phyloP scores from a whole-genome alignment of 2,888 invertebrate genomes.

The Gonocerus acuteangulatus region DNA sequence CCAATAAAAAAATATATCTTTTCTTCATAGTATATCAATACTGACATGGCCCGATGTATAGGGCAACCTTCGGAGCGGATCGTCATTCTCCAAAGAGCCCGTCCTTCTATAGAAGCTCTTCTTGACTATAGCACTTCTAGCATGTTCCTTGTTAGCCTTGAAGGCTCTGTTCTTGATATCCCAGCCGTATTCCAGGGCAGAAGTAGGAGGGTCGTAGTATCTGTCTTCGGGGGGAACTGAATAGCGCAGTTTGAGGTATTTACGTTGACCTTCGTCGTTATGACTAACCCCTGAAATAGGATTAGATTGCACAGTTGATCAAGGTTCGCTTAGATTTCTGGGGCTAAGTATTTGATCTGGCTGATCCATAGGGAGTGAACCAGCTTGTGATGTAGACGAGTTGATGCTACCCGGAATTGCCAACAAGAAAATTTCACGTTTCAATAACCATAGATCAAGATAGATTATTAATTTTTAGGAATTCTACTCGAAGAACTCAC shows the following conservation, averaged over 20 bases:
- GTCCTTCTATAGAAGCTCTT: slow-evolving; percentile 30
- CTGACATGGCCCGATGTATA: slow-evolving; percentile 24
- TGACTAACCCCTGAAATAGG: slow-evolving; percentile 36
- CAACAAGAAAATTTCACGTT: too few relatives aligned
- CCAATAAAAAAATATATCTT: too few relatives aligned
- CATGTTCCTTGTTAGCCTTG: slow-evolving; percentile 28
- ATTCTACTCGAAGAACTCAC: too few relatives aligned
- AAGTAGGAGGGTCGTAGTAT: slow-evolving; percentile 30
- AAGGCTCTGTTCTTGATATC: slow-evolving; percentile 29
- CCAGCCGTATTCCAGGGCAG: slow-evolving; percentile 35
- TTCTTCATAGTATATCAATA: slow-evolving; percentile 20
- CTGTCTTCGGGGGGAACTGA: slow-evolving; percentile 27
- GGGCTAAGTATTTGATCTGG: neutral
- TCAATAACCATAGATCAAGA: too few relatives aligned
- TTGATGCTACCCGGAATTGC: too few relatives aligned
- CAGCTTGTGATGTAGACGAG: too few relatives aligned
- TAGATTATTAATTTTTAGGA: too few relatives aligned
- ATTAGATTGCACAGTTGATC: too few relatives aligned
- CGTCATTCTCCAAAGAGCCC: slow-evolving; percentile 32
- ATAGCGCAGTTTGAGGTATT: slow-evolving; percentile 33
- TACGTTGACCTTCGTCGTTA: slow-evolving; percentile 34
- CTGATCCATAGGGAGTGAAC: neutral
- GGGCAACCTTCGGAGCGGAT: slow-evolving; percentile 21
- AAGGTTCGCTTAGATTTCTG: too few relatives aligned
- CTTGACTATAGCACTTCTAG: slow-evolving; percentile 18